A percentile compares a stretch with the other conserved stretches of the same genome.
Conservation (phyloP, 2,113 vertebrate species). For the Pseudonaja textilis region DNA sequence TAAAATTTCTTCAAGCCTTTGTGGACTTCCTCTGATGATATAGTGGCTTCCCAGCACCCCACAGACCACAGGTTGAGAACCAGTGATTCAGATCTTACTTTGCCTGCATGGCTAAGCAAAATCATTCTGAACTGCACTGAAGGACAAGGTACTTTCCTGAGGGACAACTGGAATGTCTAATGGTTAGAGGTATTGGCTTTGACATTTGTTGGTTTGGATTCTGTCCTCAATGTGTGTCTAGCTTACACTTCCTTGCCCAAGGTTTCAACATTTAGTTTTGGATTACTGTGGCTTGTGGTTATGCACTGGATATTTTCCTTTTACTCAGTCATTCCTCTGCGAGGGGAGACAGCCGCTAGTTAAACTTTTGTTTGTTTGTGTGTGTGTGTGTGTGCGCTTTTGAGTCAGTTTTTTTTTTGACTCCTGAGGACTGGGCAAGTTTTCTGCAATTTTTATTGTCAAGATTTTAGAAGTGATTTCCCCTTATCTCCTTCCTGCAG, state of each 20-base stretch:
- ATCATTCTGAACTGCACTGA: background rate
- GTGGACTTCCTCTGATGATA: too few species aligned
- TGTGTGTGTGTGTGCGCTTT: background rate
- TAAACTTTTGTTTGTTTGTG: background rate
- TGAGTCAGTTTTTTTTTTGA: background rate
- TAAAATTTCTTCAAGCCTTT: too few species aligned
- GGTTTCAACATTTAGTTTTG: background rate
- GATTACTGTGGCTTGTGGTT: slow-evolving; percentile 5
- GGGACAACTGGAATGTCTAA: background rate
- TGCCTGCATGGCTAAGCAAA: background rate
- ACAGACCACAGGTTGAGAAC: too few species aligned
- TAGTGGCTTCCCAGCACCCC: too few species aligned
- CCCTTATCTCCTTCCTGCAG: background rate
- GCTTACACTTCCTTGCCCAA: background rate
- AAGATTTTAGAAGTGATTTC: background rate
- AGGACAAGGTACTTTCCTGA: background rate
- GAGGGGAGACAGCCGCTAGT: background rate
- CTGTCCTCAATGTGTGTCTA: background rate
- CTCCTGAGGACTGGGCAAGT: background rate
- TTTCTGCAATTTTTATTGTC: background rate
- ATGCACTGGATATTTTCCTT: background rate
- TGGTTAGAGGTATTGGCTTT: background rate
- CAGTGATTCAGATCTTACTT: too few species aligned
- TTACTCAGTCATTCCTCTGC: background rate
- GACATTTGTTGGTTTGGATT: background rate